Conservation (phyloP, 2,797 vertebrate species). For the Bovichtus variegatus region DNA sequence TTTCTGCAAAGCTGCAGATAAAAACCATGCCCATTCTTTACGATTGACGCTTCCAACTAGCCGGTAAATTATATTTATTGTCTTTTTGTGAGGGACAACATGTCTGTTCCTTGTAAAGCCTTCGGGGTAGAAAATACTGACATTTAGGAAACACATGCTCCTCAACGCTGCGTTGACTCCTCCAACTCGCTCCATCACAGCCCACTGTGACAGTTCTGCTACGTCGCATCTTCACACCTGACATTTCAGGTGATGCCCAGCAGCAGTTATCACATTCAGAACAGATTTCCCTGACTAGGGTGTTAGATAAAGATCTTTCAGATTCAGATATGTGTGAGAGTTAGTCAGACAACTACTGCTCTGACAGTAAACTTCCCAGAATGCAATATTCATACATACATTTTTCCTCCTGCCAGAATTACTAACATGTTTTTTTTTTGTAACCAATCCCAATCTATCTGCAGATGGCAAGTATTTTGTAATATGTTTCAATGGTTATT, state of each 20-base stretch:
- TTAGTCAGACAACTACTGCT: not conserved
- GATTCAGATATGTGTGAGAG: not conserved
- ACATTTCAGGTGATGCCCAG: constrained; percentile 12
- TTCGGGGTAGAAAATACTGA: not conserved
- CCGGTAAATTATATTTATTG: no score
- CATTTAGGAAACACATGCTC: constrained; percentile 6
- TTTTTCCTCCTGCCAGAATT: not conserved
- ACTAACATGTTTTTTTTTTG: not conserved
- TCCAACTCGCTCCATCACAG: constrained; percentile 14
- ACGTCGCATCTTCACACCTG: constrained; percentile 3
- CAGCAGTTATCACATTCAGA: constrained; percentile 9
- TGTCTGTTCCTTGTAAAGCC: not conserved
- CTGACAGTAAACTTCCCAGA: not conserved
- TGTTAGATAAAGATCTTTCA: not conserved
- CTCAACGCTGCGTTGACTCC: constrained; percentile 19
- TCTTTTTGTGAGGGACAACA: not conserved
- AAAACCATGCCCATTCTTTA: no score
- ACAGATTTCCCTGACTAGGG: not conserved
- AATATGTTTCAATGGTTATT: no score
- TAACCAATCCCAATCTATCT: not conserved
- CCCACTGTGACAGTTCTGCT: constrained; percentile 29
- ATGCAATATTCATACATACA: not conserved
- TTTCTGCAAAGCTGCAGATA: no score
- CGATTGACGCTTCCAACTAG: no score
- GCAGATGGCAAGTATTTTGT: not conserved